These are phyloP conservation scores for Halictus ligatus DNA, from an alignment of 2,888 invertebrate species.

Conservation along the genomic window DNA sequence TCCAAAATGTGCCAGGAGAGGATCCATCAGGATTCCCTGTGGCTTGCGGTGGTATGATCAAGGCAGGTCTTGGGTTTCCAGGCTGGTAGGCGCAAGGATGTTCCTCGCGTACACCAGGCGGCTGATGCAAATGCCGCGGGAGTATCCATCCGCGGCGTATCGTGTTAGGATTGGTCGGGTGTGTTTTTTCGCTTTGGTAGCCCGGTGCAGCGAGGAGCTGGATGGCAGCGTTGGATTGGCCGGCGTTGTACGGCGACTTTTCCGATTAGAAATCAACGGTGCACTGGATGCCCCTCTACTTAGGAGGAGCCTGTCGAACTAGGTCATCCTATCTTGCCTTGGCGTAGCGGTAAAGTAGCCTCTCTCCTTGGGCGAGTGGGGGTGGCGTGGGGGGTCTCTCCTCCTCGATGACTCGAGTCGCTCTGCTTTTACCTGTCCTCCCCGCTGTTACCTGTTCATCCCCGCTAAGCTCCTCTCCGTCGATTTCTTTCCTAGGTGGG, in stretches of 20 bases:
- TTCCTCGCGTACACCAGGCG: conserved; percentile 43
- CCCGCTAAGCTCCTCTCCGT: neutral
- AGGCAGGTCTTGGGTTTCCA: neutral
- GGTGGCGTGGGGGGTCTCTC: conserved; percentile 70
- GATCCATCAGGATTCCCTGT: neutral
- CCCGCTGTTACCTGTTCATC: conserved; percentile 43
- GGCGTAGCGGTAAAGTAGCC: conserved; percentile 77
- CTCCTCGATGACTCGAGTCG: conserved; percentile 52
- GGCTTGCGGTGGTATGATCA: neutral
- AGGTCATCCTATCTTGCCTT: conserved; percentile 83
- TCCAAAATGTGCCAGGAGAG: neutral
- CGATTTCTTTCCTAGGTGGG: neutral
- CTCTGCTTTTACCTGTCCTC: conserved; percentile 50
- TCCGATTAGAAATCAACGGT: conserved; percentile 81
- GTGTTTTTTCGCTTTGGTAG: conserved; percentile 58
- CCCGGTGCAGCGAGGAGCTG: conserved; percentile 69
- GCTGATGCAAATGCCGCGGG: conserved; percentile 64
- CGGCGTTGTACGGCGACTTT: conserved; percentile 75
- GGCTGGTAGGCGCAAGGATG: neutral
- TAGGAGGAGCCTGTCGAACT: conserved; percentile 83
- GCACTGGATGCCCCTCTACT: conserved; percentile 81
- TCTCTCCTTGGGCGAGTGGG: conserved; percentile 75
- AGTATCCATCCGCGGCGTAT: conserved; percentile 56
- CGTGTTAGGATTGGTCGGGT: conserved; percentile 69
- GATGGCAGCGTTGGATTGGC: conserved; percentile 70